Percentiles rank a stretch among this genome's conserved stretches.
Evolutionary conservation across 1,140 invertebrate genomes (phyloP).

Genomic region (Rhyzopertha dominica): DNA sequence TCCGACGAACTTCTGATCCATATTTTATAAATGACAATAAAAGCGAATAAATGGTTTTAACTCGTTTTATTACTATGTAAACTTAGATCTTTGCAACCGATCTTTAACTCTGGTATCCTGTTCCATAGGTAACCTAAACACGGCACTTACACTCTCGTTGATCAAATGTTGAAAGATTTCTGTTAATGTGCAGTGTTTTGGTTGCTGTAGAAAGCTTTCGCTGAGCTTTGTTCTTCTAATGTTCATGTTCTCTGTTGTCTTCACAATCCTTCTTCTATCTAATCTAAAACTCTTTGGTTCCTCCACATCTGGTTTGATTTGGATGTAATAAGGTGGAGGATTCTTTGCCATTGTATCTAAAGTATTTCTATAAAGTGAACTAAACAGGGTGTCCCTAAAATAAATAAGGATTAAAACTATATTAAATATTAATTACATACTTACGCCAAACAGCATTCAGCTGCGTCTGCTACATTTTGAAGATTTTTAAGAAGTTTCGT

Average conservation of each 20-base stretch:
- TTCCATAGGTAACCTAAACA: conserved; percentile 18
- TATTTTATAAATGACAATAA: conserved; percentile 27
- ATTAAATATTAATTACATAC: too few species aligned
- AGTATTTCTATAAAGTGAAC: conserved; percentile 12
- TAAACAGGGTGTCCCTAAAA: conserved; percentile 21
- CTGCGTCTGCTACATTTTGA: too few species aligned
- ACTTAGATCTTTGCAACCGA: too few species aligned
- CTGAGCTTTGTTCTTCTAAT: neutral
- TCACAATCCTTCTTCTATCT: too few species aligned
- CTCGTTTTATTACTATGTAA: too few species aligned
- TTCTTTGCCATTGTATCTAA: conserved; percentile 8
- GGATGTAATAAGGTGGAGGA: conserved; percentile 21
- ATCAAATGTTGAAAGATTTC: conserved; percentile 23
- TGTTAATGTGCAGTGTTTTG: conserved; percentile 8
- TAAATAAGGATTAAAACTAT: too few species aligned
- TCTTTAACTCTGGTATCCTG: neutral
- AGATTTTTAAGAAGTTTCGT: too few species aligned
- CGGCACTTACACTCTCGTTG: conserved; percentile 22
- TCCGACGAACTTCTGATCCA: conserved; percentile 62
- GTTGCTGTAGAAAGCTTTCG: neutral
- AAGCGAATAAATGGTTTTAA: too few species aligned
- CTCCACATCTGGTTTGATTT: conserved; percentile 19
- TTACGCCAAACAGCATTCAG: too few species aligned
- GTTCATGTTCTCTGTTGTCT: neutral
- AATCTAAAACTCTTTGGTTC: neutral